Evolutionary conservation across 2,113 vertebrate species (phyloP), one percentile per base, ranked within the genome.

Genomic region (Stigmatopora argus): DNA sequence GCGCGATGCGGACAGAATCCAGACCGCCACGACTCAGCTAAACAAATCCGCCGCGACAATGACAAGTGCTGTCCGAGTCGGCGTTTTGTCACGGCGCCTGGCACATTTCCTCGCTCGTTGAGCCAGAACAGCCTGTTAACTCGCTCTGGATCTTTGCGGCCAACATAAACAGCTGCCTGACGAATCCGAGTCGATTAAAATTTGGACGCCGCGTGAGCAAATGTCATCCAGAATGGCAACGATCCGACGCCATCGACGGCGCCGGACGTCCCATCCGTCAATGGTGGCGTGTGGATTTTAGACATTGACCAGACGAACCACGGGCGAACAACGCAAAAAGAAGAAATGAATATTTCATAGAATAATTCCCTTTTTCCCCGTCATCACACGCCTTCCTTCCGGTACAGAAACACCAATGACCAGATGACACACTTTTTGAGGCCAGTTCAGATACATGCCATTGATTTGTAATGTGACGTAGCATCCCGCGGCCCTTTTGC

Each of bases 351-450:
- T 53, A 53, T 53, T 53, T 53, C 4, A 53, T 21, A 11, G 5
- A 23, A 53, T 53, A 11, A 86, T 82, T 82, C 76, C 85, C 80
- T 82, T 85, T 84, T 31, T 78, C 87, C 79, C 78, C 75, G 75
- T 80, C 69, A 77, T 86, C 85, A 75, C 82, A 68, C 70, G 82
- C 55, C 71, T n/a, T 79, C 67, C 80, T 89, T 90, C 85, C 88
- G 88, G 86, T 84, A 69, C 78, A 86, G 83, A 88, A 90, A 90
- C 89, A 84, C 68, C 83, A 82, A 87, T 77, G 83, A 83, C 46
- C 75, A 63, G 64, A 59, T 14, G 60, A 49, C 23, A 26, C 23
- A 26, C 11, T 13, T n/a, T 75, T 82, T 75, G 79, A 67, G 74
- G 83, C 80, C 66, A 83, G 83, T 80, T 90, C 79, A 81, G 85